Percentiles rank a stretch among this genome's conserved stretches.
phyloP scores from a whole-genome alignment of 2,113 vertebrate genomes.

The Narcine bancroftii region DNA sequence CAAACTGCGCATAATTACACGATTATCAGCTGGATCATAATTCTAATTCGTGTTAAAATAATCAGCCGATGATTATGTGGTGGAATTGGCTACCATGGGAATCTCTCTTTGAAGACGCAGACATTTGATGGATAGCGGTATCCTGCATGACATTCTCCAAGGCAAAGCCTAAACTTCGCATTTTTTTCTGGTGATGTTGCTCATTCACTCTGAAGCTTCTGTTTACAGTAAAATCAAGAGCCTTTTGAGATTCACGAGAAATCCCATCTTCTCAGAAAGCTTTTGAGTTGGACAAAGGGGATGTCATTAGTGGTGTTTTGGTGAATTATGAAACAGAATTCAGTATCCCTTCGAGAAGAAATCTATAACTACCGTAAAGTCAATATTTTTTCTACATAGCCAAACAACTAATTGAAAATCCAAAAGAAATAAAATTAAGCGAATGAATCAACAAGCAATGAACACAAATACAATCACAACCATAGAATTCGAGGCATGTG shows the following conservation, averaged over 20 bases:
- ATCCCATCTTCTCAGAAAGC: background rate
- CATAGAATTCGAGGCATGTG: background rate
- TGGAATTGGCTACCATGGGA: background rate
- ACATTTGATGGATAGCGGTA: background rate
- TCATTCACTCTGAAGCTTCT: background rate
- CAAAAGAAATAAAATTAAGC: background rate
- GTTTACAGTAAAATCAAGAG: background rate
- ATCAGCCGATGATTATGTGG: background rate
- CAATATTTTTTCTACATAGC: background rate
- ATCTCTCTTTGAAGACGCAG: background rate
- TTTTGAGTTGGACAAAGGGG: background rate
- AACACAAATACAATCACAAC: background rate
- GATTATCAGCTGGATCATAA: constrained; percentile 19
- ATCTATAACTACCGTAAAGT: background rate
- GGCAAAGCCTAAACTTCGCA: background rate
- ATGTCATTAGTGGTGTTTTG: background rate
- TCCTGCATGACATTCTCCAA: background rate
- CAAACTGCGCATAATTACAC: background rate
- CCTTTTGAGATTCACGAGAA: background rate
- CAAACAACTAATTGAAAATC: background rate
- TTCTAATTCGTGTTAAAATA: background rate
- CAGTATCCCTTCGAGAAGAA: background rate
- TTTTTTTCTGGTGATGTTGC: background rate
- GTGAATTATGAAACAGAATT: background rate
- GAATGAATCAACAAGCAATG: background rate